Conservation (phyloP, 2,113 vertebrate genomes). For the Paralichthys olivaceus region DNA sequence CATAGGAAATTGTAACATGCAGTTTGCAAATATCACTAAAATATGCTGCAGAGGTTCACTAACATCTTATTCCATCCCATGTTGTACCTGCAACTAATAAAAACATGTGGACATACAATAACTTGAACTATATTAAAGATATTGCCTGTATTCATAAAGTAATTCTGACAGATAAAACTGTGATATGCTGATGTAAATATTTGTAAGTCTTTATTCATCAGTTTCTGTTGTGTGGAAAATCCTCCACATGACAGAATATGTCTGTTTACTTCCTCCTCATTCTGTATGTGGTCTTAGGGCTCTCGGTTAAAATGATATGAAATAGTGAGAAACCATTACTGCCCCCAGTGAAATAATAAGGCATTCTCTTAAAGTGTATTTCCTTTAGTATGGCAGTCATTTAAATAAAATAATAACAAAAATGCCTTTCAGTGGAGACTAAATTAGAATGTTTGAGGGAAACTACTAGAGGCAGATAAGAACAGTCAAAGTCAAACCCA, state of each 20-base stretch:
- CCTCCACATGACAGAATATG: not conserved
- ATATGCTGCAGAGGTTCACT: too few species aligned
- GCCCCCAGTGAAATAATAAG: constrained; percentile 53
- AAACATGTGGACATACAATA: not conserved
- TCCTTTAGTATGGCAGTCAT: constrained; percentile 54
- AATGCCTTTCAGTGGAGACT: constrained; percentile 69
- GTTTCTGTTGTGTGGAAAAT: constrained; percentile 3
- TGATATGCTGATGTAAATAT: constrained; percentile 1
- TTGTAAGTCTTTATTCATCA: constrained; percentile 3
- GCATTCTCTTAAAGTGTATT: constrained; percentile 51
- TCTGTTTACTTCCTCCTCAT: not conserved
- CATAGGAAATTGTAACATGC: too few species aligned
- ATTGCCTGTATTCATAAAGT: not conserved
- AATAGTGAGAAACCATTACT: constrained; percentile 21
- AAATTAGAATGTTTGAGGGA: constrained; percentile 74
- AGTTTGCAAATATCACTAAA: too few species aligned
- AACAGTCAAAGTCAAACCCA: constrained; percentile 79
- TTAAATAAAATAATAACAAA: constrained; percentile 75
- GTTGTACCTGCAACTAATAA: not conserved
- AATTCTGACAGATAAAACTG: not conserved
- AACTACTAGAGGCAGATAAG: constrained; percentile 77
- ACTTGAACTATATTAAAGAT: not conserved
- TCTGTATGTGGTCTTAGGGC: constrained; percentile 15
- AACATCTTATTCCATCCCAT: not conserved
- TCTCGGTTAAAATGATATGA: constrained; percentile 41